A percentile compares a stretch with the other conserved stretches of the same genome.
Conservation (phyloP, 2,113 vertebrate species). For the Amblyopsis rosae region DNA sequence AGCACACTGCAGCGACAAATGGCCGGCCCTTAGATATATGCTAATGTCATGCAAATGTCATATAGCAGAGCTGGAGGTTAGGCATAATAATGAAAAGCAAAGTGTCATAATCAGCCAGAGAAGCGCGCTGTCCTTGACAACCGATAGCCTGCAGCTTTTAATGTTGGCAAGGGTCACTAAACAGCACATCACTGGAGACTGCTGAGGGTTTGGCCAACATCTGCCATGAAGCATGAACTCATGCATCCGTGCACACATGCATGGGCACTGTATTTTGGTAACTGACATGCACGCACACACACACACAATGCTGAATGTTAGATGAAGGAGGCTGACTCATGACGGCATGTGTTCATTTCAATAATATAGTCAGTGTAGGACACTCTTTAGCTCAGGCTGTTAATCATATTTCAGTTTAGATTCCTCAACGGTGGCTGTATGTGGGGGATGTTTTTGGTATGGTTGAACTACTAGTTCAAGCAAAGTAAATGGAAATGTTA, state of each 20-base stretch:
- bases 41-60: conserved; percentile 65
- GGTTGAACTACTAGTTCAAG: background rate
- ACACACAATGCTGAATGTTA: conserved; percentile 28
- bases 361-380: conserved; percentile 61
- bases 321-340: conserved; percentile 55
- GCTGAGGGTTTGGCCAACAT: conserved; percentile 50
- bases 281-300: conserved; percentile 18
- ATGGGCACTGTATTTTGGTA: conserved; percentile 19
- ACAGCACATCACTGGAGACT: conserved; percentile 37
- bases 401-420: conserved; percentile 31
- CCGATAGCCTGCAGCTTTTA: conserved; percentile 32
- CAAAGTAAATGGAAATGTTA: too few species aligned
- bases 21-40: conserved; percentile 48
- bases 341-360: conserved; percentile 67
- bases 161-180: conserved; percentile 52
- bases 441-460: background rate
- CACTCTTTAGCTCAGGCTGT: conserved; percentile 27
- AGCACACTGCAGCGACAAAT: conserved; percentile 19
- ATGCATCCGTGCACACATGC: conserved; percentile 23
- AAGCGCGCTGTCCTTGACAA: conserved; percentile 44
- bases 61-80: conserved; percentile 58
- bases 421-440: background rate
- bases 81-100: conserved; percentile 56
- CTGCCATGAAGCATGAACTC: conserved; percentile 39
- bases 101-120: conserved; percentile 45